These are phyloP conservation scores for Pollenia amentaria DNA, from an alignment of 2,888 invertebrate species.

Conservation along the genomic window DNA sequence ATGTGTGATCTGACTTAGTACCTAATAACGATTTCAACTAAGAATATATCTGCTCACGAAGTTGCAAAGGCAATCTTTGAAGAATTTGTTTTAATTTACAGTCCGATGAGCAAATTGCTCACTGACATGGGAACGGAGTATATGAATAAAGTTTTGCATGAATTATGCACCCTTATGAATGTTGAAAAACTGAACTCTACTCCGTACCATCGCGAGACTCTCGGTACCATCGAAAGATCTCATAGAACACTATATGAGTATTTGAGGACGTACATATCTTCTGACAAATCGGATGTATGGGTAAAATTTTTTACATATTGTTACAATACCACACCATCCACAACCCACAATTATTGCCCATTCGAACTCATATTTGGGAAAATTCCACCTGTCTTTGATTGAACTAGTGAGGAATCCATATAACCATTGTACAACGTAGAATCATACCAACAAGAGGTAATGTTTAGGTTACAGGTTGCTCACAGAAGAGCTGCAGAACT, in stretches of 20 bases:
- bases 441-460: no score
- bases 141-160: neutral
- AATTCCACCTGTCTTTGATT: no score
- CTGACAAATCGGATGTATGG: neutral
- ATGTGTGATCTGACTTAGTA: constrained; percentile 37
- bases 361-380: constrained; percentile 14
- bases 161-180: no score
- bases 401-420: no score
- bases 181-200: neutral
- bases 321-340: constrained; percentile 22
- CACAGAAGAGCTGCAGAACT: no score
- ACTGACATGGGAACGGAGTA: constrained; percentile 17
- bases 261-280: neutral
- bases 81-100: constrained; percentile 33
- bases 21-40: neutral
- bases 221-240: neutral
- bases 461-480: no score
- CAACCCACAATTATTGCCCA: neutral
- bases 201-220: neutral
- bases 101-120: neutral
- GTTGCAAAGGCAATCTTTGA: constrained; percentile 36
- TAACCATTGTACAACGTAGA: no score
- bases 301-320: neutral
- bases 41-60: constrained; percentile 9
- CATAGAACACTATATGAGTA: no score